Conservation (phyloP, 2,797 vertebrate genomes). For the Lithobates sylvaticus region DNA sequence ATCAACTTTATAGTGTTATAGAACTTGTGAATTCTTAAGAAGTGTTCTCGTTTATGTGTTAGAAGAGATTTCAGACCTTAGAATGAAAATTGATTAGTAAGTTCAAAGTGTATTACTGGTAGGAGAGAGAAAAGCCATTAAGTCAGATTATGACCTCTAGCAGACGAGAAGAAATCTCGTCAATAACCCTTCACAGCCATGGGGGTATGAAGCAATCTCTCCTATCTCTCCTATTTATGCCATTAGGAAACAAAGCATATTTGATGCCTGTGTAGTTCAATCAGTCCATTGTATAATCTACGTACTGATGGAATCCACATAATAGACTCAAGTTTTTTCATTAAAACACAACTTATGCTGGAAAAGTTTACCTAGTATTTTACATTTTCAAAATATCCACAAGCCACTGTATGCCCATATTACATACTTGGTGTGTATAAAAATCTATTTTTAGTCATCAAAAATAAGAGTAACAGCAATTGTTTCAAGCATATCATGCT, state of each 20-base stretch:
- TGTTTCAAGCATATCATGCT: too few relatives aligned
- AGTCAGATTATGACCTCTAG: conserved; percentile 57
- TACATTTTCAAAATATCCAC: too few relatives aligned
- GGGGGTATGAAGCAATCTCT: conserved; percentile 35
- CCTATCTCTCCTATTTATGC: conserved; percentile 29
- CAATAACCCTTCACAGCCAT: conserved; percentile 53
- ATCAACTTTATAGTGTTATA: neutral
- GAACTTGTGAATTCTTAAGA: conserved; percentile 27
- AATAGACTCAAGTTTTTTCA: too few relatives aligned
- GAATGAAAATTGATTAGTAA: conserved; percentile 57
- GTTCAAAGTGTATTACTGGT: conserved; percentile 50
- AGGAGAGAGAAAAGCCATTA: conserved; percentile 48
- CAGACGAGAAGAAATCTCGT: conserved; percentile 43
- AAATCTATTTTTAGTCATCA: too few relatives aligned
- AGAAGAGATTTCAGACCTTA: conserved; percentile 38
- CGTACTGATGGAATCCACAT: neutral
- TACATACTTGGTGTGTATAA: too few relatives aligned
- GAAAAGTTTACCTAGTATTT: too few relatives aligned
- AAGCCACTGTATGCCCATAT: too few relatives aligned
- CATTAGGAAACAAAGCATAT: conserved; percentile 25
- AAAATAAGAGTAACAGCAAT: too few relatives aligned
- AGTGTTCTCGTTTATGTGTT: conserved; percentile 12
- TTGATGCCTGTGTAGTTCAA: neutral
- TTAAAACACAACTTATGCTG: too few relatives aligned
- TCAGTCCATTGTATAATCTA: neutral